Evolutionary conservation across 1,140 invertebrate genomes (phyloP).

Genomic region (Tetramorium alpestre): DNA sequence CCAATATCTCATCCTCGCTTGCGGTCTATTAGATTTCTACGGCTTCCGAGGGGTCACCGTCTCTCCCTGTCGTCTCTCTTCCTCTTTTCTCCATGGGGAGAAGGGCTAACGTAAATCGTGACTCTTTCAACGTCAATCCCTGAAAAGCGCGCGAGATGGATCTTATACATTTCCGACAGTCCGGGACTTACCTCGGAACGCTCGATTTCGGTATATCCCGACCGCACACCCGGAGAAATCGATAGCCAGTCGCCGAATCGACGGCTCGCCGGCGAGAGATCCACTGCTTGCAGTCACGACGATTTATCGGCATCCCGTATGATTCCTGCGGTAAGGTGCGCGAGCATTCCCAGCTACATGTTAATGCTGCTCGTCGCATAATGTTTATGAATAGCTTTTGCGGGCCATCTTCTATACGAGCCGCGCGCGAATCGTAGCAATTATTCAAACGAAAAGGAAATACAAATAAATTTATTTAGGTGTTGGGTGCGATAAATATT

Average conservation of each 20-base stretch:
- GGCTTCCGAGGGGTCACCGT: constrained; percentile 73
- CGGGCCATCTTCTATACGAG: not conserved
- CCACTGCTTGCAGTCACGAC: constrained; percentile 28
- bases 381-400: constrained; percentile 45
- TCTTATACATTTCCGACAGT: constrained; percentile 69
- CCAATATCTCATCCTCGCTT: constrained; percentile 80
- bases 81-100: constrained; percentile 44
- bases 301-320: constrained; percentile 45
- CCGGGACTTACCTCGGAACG: constrained; percentile 5
- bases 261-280: not conserved
- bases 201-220: constrained; percentile 52
- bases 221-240: constrained; percentile 53
- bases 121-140: constrained; percentile 75
- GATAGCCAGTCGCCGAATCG: constrained; percentile 62
- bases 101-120: constrained; percentile 71
- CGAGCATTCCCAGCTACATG: constrained; percentile 21
- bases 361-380: constrained; percentile 45
- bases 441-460: constrained; percentile 22
- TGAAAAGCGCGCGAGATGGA: constrained; percentile 73
- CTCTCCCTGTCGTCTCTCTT: constrained; percentile 37
- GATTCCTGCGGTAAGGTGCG: constrained; percentile 15
- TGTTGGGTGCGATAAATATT: constrained; percentile 7
- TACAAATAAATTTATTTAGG: constrained; percentile 25
- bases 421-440: not conserved
- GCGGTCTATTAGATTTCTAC: constrained; percentile 83